A percentile compares a stretch with the other conserved stretches of the same genome.
phyloP scores from a whole-genome alignment of 2,113 vertebrate species.

The Gila orcuttii region DNA sequence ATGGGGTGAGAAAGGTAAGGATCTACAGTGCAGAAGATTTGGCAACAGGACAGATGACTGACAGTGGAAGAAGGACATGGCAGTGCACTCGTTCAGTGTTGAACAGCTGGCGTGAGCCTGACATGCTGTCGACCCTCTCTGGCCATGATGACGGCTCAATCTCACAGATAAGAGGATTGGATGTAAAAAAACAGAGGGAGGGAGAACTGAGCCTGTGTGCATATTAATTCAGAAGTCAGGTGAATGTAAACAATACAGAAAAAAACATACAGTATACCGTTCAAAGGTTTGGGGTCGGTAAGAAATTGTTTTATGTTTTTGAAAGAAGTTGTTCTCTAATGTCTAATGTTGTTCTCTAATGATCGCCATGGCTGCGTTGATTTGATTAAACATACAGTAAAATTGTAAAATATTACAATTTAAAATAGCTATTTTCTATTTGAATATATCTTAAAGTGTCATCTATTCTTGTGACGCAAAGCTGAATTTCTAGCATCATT shows the following conservation, averaged over 20 bases:
- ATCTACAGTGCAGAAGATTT: background rate
- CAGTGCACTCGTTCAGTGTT: background rate
- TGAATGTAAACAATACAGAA: background rate
- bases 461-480: background rate
- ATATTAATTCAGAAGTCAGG: background rate
- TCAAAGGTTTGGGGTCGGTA: background rate
- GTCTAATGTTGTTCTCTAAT: no score
- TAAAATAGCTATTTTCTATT: background rate
- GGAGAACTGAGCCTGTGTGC: background rate
- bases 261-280: background rate
- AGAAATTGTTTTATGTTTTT: background rate
- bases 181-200: background rate
- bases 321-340: no score
- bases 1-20: background rate
- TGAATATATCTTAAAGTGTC: background rate
- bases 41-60: background rate
- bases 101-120: slow-evolving; percentile 25
- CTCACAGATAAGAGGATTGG: slow-evolving; percentile 29
- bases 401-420: background rate
- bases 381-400: background rate
- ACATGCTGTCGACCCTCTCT: slow-evolving; percentile 11
- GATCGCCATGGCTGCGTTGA: background rate
- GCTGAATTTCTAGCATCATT: background rate
- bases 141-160: slow-evolving; percentile 11
- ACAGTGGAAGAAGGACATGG: background rate